Evolutionary conservation across 2,113 vertebrate species (phyloP), one percentile per base, ranked within the genome.

Genomic region (Tyrannus savana): DNA sequence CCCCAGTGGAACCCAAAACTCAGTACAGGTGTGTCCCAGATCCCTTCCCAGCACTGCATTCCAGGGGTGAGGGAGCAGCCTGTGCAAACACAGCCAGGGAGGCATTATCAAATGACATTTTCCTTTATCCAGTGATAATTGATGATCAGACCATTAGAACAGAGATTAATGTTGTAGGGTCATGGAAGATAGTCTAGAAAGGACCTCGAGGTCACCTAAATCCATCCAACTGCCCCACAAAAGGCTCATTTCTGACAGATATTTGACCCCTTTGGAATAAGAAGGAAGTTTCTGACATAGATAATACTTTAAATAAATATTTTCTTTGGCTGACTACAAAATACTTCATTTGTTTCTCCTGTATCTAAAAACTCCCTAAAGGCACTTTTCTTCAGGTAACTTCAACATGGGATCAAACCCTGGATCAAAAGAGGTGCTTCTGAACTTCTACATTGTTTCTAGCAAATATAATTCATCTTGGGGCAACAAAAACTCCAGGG

Each of bases 201-300:
- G 21, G 59, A 87, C 84, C 72, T 35, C 2, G 14, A 87, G 92
- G 87, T 95, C 90, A 93, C 31, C 76, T 53, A 77, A 94, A 91
- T 52, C 73, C 60, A 84, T 81, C 73, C 82, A 87, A 31, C 46
- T 1, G 1, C 46, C 52, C 64, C 47, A 87, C 60, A 91, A 71
- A 81, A 77, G 16, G 28, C n/a, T 84, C 39, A 35, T 75, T 87
- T 76, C 55, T 87, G 94, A 76, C 77, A 95, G 72, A 15, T 76
- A 87, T 66, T 69, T 77, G 84, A 84, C 64, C 50, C 49, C 31
- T 78, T 77, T 0, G 0, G 79, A 81, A n/a, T 49, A 78, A 81
- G n/a, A 46, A 35, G 35, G 73, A 80, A 68, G 55, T 41, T 84
- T 89, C 73, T 64, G 30, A 87, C 30, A 63, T 42, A 63, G 60